Evolutionary conservation across 2,888 invertebrate species (phyloP).

Genomic region (Xylota segnis): DNA sequence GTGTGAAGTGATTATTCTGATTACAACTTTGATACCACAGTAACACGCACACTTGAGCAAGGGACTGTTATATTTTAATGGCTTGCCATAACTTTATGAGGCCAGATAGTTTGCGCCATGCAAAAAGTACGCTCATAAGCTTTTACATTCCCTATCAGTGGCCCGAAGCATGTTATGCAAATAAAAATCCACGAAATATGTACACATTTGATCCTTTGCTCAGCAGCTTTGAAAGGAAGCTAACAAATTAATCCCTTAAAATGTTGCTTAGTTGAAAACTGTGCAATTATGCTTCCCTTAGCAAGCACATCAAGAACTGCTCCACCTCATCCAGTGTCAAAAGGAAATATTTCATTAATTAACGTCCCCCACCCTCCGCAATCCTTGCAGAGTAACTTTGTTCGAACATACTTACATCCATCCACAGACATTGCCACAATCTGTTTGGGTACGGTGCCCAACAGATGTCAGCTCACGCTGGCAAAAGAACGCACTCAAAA

Average conservation of each 20-base stretch:
- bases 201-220: neutral
- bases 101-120: constrained; percentile 17
- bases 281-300: constrained; percentile 17
- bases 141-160: constrained; percentile 10
- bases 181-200: neutral
- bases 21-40: constrained; percentile 57
- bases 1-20: constrained; percentile 72
- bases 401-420: neutral
- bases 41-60: constrained; percentile 38
- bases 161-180: constrained; percentile 2
- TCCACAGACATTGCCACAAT: constrained; percentile 20
- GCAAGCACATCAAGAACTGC: constrained; percentile 43
- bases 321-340: constrained; percentile 23
- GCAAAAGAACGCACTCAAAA: constrained; percentile 35
- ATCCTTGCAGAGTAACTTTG: constrained; percentile 11
- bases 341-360: constrained; percentile 54
- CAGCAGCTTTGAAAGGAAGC: neutral
- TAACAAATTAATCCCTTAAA: constrained; percentile 16
- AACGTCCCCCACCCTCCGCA: constrained; percentile 4
- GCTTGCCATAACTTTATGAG: constrained; percentile 38
- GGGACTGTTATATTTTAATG: constrained; percentile 38
- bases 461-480: constrained; percentile 14
- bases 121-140: neutral
- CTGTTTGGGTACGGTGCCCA: constrained; percentile 6
- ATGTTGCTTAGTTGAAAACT: constrained; percentile 13